Conservation (phyloP, 53 echinoderm and acorn worm species). For the Mesocentrotus franciscanus region DNA sequence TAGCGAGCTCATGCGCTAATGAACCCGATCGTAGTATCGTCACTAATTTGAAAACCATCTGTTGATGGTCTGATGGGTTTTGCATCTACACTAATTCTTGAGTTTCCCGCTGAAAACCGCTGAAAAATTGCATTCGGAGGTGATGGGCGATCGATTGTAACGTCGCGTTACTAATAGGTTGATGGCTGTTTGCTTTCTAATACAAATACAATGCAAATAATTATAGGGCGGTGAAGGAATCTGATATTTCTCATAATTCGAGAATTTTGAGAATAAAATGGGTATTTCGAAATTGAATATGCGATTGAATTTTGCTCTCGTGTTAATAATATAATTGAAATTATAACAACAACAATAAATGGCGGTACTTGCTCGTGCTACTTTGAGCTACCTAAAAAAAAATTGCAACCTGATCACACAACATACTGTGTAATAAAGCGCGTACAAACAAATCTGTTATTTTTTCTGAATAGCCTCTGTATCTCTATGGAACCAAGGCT, state of each 20-base stretch:
- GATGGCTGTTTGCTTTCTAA: conserved; percentile 26
- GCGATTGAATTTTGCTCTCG: not conserved
- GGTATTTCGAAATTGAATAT: not conserved
- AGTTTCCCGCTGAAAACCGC: not conserved
- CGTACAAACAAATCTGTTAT: too few relatives aligned
- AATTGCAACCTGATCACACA: too few relatives aligned
- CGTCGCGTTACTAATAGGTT: conserved; percentile 4
- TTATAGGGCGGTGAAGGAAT: not conserved
- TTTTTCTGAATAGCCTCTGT: not conserved
- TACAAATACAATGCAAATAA: not conserved
- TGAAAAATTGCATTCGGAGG: conserved; percentile 26
- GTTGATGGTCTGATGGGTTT: conserved; percentile 32
- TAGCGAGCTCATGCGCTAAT: conserved; percentile 26
- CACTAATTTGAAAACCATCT: conserved; percentile 39
- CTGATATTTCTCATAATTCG: not conserved
- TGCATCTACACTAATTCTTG: not conserved
- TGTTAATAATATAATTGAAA: not conserved
- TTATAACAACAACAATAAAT: too few relatives aligned
- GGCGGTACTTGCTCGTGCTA: too few relatives aligned
- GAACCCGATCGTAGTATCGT: conserved; percentile 15
- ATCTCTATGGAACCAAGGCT: not conserved
- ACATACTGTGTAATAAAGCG: too few relatives aligned
- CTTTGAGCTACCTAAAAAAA: too few relatives aligned
- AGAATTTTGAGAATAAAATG: not conserved
- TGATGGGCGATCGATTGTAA: not conserved